phyloP scores from a whole-genome alignment of 1,140 invertebrate species.

The Temnothorax curvispinosus region DNA sequence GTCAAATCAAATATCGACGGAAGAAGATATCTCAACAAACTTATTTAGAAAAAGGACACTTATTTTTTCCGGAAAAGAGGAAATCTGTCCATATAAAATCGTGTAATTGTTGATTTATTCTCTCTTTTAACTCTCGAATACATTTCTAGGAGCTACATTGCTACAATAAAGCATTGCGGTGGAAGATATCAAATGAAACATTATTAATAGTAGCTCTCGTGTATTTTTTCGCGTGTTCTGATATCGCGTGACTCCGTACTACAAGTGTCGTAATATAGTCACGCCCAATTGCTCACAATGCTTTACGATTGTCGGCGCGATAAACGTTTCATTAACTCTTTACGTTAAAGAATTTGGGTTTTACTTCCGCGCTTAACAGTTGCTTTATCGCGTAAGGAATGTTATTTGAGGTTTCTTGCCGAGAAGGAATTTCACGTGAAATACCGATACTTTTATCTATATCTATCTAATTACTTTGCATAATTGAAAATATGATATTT shows the following conservation, averaged over 20 bases:
- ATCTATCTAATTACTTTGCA: neutral
- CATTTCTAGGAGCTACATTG: neutral
- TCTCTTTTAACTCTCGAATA: neutral
- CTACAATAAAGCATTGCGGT: neutral
- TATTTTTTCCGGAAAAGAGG: neutral
- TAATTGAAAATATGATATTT: neutral
- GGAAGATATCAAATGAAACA: neutral
- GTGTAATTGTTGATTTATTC: neutral
- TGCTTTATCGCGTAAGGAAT: neutral
- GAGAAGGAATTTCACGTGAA: neutral
- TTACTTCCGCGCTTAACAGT: neutral
- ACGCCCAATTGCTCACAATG: constrained; percentile 44
- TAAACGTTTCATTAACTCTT: constrained; percentile 58
- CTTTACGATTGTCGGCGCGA: constrained; percentile 47
- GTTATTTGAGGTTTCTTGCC: neutral
- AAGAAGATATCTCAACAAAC: neutral
- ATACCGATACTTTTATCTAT: neutral
- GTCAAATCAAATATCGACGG: neutral
- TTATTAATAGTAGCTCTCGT: constrained; percentile 28
- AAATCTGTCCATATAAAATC: neutral
- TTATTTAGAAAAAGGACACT: neutral
- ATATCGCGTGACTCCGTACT: constrained; percentile 22
- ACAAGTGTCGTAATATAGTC: constrained; percentile 48
- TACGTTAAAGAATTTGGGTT: neutral
- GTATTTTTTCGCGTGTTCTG: constrained; percentile 9